phyloP scores from a whole-genome alignment of 2,113 vertebrate species.

The Phrynosoma blainvillii region DNA sequence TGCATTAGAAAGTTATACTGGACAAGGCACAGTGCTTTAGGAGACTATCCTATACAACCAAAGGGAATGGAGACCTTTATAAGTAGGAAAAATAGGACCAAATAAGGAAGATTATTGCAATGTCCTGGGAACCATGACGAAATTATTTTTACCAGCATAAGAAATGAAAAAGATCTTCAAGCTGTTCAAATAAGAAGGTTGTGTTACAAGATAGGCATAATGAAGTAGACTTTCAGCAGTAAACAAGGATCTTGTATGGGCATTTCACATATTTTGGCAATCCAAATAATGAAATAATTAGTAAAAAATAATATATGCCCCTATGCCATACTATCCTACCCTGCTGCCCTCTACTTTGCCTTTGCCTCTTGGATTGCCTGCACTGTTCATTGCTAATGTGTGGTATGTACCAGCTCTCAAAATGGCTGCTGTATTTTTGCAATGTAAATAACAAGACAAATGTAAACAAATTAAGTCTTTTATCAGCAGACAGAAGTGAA shows the following conservation, averaged over 20 bases:
- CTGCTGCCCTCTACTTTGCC: not conserved
- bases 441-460: not conserved
- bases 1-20: constrained; percentile 47
- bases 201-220: not conserved
- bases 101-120: constrained; percentile 7
- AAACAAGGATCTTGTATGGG: not conserved
- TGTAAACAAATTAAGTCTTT: not conserved
- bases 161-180: not conserved
- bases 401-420: not conserved
- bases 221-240: not conserved
- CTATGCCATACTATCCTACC: not conserved
- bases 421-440: not conserved
- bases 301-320: too few species aligned
- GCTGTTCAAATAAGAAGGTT: not conserved
- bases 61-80: constrained; percentile 31
- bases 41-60: constrained; percentile 9
- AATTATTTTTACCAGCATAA: not conserved
- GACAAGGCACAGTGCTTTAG: constrained; percentile 43
- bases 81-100: not conserved
- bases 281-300: too few species aligned
- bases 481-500: not conserved
- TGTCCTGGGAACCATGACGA: not conserved
- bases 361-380: not conserved
- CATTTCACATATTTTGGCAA: not conserved
- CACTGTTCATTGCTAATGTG: not conserved